Base-by-base conservation (phyloP, 2,888 invertebrate species). In the Macrosoma leucophasiata region DNA sequence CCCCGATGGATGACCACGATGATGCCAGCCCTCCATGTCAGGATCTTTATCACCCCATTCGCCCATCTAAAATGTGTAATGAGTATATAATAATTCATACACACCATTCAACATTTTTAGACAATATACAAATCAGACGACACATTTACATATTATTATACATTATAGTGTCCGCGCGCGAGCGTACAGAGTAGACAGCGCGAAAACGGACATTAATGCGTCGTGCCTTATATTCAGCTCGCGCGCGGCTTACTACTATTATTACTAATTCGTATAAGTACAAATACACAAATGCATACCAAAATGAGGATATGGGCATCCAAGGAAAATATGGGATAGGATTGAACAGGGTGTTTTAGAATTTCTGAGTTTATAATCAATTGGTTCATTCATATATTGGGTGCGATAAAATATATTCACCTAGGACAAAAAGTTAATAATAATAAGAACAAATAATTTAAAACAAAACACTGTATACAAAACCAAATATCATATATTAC, bases 41-140 rank as follows among this genome's bases (percentile, higher is more conserved):
- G 68, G 62, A 23, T 84, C 84, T 57, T 85, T 84, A 43, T 84
- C 84, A 70, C 67, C 75, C 85, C 85, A 85, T 54, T 85, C 85
- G 59, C 63, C 68, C 71, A 82, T 82, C 85, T 85, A 52, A 40
- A 45, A 39, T 34, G 11, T 8, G 13, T 24, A 19, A 25, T 11
- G 25, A 20, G 4, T 27, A 12, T 24, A 15, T 14, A 26, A 4
- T 10, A 26, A 23, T n/a, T n/a, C n/a, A n/a, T n/a, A n/a, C n/a
- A n/a, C n/a, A n/a, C n/a, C n/a, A n/a, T n/a, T n/a, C n/a, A n/a
- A n/a, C n/a, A n/a, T n/a, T n/a, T n/a, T n/a, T n/a, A n/a, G n/a
- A n/a, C n/a, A n/a, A n/a, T n/a, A n/a, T n/a, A n/a, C n/a, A n/a
- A n/a, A n/a, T n/a, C n/a, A n/a, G n/a, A n/a, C n/a, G n/a, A n/a